Conservation (phyloP, 1,140 invertebrate genomes). For the Cephus cinctus region DNA sequence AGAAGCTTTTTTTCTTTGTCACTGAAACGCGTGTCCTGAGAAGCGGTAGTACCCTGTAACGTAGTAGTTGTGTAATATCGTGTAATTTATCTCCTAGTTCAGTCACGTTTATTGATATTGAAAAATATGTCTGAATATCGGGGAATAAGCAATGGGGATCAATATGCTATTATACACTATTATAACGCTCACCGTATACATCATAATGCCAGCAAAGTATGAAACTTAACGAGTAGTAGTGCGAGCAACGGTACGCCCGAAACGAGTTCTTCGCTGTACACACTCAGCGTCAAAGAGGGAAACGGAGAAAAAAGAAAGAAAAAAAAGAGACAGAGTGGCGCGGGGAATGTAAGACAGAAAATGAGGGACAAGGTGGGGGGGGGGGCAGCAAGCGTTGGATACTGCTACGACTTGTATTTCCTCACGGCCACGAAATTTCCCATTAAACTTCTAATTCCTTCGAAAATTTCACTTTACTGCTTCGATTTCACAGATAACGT, state of each 20-base stretch:
- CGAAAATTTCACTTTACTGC: too few relatives aligned
- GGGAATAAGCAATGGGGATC: background rate
- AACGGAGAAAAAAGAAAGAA: background rate
- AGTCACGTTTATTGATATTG: constrained; percentile 17
- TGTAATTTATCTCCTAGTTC: constrained; percentile 6
- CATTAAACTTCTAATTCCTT: too few relatives aligned
- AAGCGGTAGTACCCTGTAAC: constrained; percentile 91
- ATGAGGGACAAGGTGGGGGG: background rate
- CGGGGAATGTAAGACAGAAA: background rate
- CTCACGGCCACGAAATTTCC: background rate
- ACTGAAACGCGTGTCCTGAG: constrained; percentile 98
- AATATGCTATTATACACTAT: background rate
- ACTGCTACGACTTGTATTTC: background rate
- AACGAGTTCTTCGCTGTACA: constrained; percentile 6
- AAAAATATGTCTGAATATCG: constrained; percentile 1
- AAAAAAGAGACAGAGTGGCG: background rate
- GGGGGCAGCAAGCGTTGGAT: background rate
- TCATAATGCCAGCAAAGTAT: constrained; percentile 43
- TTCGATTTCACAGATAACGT: too few relatives aligned
- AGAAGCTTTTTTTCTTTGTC: constrained; percentile 99
- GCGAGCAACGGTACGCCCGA: background rate
- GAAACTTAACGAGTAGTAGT: background rate
- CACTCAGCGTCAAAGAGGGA: background rate
- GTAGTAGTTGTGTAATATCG: constrained; percentile 18
- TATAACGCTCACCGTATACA: constrained; percentile 55